Evolutionary conservation across 2,797 vertebrate genomes (phyloP).

Genomic region (Anisognathus igniventris): DNA sequence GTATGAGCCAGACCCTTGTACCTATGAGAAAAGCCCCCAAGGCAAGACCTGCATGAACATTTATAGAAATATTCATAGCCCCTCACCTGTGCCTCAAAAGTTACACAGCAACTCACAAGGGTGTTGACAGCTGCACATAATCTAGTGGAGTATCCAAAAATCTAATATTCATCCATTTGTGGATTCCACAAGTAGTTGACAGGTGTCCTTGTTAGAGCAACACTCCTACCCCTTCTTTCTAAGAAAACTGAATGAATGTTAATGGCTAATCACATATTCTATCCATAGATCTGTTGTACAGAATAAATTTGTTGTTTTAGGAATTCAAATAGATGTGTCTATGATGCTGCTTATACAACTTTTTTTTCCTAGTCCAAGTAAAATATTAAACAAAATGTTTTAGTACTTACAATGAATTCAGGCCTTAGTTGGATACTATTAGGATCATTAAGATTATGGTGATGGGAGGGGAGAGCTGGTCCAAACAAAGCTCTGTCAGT

Average conservation of each 20-base stretch:
- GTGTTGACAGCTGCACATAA: neutral
- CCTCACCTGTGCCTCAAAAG: neutral
- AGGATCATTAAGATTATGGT: neutral
- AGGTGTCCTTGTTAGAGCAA: neutral
- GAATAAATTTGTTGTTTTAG: neutral
- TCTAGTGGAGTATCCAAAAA: neutral
- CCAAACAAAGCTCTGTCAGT: neutral
- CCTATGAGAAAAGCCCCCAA: neutral
- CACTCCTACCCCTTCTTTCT: neutral
- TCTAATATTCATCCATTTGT: neutral
- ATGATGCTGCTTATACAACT: accelerated
- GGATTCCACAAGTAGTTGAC: neutral
- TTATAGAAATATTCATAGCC: neutral
- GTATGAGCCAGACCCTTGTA: neutral
- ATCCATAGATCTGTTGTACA: neutral
- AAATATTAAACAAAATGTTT: neutral
- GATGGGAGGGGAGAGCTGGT: neutral
- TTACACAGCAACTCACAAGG: neutral
- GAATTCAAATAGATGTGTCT: neutral
- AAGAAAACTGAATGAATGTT: neutral
- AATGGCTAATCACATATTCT: neutral
- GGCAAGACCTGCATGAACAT: neutral
- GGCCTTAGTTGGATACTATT: neutral
- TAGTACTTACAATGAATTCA: neutral
- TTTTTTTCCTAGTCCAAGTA: neutral